Base-by-base conservation (phyloP, 2,888 invertebrate species). In the Stegana nigrithorax region DNA sequence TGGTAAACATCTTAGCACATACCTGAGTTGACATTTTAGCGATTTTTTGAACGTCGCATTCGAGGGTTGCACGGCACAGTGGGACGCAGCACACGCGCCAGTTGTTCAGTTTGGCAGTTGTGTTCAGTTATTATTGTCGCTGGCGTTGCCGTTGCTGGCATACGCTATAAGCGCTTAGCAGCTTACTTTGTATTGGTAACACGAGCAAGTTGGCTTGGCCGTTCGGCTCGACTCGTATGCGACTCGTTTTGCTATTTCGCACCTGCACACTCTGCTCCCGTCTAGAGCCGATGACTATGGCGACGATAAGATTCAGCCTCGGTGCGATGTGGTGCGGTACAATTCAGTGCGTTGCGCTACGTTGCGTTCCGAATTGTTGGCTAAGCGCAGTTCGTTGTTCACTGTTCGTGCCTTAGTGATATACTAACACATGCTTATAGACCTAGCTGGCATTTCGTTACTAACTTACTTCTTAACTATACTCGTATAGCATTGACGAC, bases 381-480 rank as follows among this genome's bases (percentile, higher is more conserved):
- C 76, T 75, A 75, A 78, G 75, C 75, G 75, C 79, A 77, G 79
- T 78, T 75, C 75, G 75, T 71, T 75, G 75, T 75, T 75, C 77
- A 75, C 75, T 77, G 51, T 73, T 70, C 70, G 64, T 71, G 73
- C 74, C 74, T 75, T 78, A 75, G 66, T 75, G 71, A 71, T 76
- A 75, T 70, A 76, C 29, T 53, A 68, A 61, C 73, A 51, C 60
- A 72, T 62, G 69, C 64, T 14, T 25, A 50, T 14, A 39, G 39
- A 17, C 17, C 39, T 39, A 39, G 39, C 67, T 27, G 39, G 5
- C 73, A 77, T 75, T 75, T 69, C 68, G 75, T n/a, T n/a, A n/a
- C 73, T 77, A 68, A 78, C 79, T 78, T 77, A 78, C 75, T 78
- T 75, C 73, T 70, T 69, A 62, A 44, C 44, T 51, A 29, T n/a